Percentiles rank a stretch among this genome's conserved stretches.
Evolutionary conservation across 2,113 vertebrate genomes (phyloP).

Genomic region (Chionodraco myersi): DNA sequence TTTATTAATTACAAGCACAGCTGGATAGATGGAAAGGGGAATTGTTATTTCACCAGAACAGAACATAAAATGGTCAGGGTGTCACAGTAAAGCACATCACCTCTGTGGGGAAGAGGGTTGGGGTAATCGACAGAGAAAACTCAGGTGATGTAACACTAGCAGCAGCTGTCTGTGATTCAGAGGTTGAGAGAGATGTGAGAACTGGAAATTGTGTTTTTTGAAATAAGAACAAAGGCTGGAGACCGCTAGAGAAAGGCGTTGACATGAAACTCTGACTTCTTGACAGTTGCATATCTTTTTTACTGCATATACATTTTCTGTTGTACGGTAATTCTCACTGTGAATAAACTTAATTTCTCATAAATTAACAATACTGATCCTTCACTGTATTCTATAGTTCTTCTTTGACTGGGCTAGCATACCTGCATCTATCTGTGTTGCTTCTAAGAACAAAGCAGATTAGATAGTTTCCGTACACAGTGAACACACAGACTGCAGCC

Average conservation of each 20-base stretch:
- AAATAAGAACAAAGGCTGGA: background rate
- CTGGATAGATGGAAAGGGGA: conserved; percentile 6
- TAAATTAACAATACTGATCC: background rate
- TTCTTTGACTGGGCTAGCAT: background rate
- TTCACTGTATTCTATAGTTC: background rate
- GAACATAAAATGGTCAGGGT: background rate
- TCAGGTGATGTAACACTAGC: background rate
- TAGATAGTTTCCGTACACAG: conserved; percentile 15
- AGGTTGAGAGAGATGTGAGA: background rate
- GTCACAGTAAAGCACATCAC: background rate
- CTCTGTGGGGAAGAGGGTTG: background rate
- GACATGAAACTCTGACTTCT: background rate
- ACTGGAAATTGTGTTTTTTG: conserved; percentile 16
- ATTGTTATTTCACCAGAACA: background rate
- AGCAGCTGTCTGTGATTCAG: background rate
- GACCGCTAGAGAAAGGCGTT: background rate
- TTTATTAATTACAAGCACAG: conserved; percentile 10
- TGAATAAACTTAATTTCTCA: background rate
- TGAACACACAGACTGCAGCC: conserved; percentile 27
- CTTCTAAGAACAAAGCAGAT: conserved; percentile 6
- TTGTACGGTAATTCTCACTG: background rate
- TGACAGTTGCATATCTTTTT: too few relatives aligned
- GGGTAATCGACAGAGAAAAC: background rate
- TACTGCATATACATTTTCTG: background rate
- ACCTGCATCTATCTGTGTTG: conserved; percentile 3